Percentiles rank a stretch among this genome's conserved stretches.
Evolutionary conservation across 2,888 invertebrate genomes (phyloP).

Genomic region (Caenorhabditis panamensis): DNA sequence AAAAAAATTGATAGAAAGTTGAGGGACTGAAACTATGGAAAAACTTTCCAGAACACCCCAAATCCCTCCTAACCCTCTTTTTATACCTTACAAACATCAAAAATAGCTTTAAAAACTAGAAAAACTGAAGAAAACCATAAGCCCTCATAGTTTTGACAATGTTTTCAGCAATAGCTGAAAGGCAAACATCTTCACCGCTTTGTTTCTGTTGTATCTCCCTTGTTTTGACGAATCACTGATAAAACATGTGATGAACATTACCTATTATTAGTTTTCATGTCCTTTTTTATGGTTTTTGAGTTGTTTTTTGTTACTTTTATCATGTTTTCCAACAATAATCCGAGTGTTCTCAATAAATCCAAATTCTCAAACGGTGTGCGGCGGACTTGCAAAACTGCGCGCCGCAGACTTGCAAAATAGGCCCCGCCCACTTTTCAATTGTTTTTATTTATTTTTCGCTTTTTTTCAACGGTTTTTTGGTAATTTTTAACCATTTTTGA

Average conservation of each 20-base stretch:
- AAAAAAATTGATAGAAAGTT: no score
- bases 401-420: conserved; percentile 10
- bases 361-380: neutral
- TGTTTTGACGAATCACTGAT: no score
- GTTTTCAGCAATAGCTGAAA: conserved; percentile 40
- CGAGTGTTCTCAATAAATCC: neutral
- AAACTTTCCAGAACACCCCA: no score
- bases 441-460: conserved; percentile 48
- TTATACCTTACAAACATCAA: neutral
- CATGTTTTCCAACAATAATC: neutral
- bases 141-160: conserved; percentile 13
- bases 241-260: neutral
- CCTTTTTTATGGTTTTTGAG: no score
- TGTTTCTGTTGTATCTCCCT: no score
- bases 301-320: no score
- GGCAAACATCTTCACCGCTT: conserved; percentile 12
- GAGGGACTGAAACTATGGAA: no score
- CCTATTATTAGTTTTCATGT: no score
- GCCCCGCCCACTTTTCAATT: conserved; percentile 16
- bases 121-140: neutral
- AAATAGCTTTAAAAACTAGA: conserved; percentile 6
- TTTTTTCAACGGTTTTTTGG: conserved; percentile 24
- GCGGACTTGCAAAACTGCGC: neutral
- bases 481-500: conserved; percentile 19
- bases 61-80: neutral